These are phyloP conservation scores for Chirona hameri DNA, from an alignment of 2,888 invertebrate genomes.

Conservation along the genomic window DNA sequence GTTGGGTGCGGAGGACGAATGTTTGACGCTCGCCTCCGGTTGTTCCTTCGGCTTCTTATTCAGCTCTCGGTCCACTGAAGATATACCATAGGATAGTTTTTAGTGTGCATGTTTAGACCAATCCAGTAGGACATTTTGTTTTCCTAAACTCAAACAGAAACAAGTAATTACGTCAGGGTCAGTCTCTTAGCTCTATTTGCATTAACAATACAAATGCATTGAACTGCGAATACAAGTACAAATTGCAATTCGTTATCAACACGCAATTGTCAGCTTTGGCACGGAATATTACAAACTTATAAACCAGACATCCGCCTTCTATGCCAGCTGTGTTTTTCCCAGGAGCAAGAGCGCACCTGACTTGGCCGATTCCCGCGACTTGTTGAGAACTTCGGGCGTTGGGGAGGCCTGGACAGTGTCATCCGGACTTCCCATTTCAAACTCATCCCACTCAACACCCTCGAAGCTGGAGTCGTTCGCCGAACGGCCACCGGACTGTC, in stretches of 20 bases:
- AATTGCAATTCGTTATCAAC: too few relatives aligned
- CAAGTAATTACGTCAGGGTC: too few relatives aligned
- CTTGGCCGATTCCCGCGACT: background rate
- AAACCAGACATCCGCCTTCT: too few relatives aligned
- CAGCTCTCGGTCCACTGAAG: background rate
- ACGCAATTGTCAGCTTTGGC: too few relatives aligned
- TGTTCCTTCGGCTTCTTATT: conserved; percentile 3
- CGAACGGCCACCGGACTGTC: conserved; percentile 38
- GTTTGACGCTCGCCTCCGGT: conserved; percentile 27
- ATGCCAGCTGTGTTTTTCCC: too few relatives aligned
- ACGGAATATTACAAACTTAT: too few relatives aligned
- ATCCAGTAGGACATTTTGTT: too few relatives aligned
- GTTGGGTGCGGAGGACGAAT: conserved; percentile 65
- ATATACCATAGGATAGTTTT: background rate
- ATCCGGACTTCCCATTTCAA: conserved; percentile 29
- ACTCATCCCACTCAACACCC: conserved; percentile 32
- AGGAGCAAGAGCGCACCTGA: background rate
- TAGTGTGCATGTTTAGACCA: too few relatives aligned
- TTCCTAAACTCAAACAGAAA: too few relatives aligned
- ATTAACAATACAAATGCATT: too few relatives aligned
- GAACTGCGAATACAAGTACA: too few relatives aligned
- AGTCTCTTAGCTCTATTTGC: too few relatives aligned
- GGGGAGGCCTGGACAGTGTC: conserved; percentile 30
- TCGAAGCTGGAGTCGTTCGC: conserved; percentile 32
- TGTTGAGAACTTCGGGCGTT: conserved; percentile 26